Evolutionary conservation across 2,797 vertebrate genomes (phyloP), one percentile per base, ranked within the genome.

Genomic region (Simalia tracyae): DNA sequence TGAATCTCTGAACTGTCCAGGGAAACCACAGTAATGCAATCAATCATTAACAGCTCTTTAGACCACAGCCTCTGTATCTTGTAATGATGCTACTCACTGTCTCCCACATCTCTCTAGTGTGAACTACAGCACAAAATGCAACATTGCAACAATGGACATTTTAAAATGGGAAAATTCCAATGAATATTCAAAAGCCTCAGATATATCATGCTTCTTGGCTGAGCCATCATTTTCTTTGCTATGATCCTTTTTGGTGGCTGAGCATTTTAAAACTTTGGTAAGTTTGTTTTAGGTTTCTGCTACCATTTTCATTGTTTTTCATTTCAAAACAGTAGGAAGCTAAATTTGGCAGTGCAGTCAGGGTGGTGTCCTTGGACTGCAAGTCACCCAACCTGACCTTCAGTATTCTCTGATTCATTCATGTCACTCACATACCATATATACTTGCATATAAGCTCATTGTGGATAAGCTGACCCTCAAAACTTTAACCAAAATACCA

Each of bases 1-100:
- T 3, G 4, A 54, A 87, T 84, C 64, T 92, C 50, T 56, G 63
- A 92, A 92, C 46, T 84, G 85, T 59, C 31, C 85, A 84, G 89
- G 57, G 85, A 90, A 87, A 72, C n/a, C 50, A 84, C 42, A 57
- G 22, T 31, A n/a, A 50, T 84, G 85, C 46, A 84, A 84, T 92
- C 61, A 87, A 90, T 90, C 85, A 90, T 5, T 11, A 50, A 19
- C 57, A 72, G 88, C 36, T 46, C 68, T 90, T 46, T 12, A 81
- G 59, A 90, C 66, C 60, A 90, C 89, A 42, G 66, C n/a, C 60
- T 90, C 57, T 63, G 0, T 56, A 42, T 87, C 28, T 61, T 87
- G 59, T 84, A 87, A 81, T 87, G 84, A 86, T 90, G 56, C 28
- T 56, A 56, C 42, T 54, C 85, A 87, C 59, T 63, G 46, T 87